A percentile compares a stretch with the other conserved stretches of the same genome.
These are phyloP conservation scores for Lycodopsis pacificus DNA, from an alignment of 2,797 vertebrate genomes.

Conservation along the genomic window DNA sequence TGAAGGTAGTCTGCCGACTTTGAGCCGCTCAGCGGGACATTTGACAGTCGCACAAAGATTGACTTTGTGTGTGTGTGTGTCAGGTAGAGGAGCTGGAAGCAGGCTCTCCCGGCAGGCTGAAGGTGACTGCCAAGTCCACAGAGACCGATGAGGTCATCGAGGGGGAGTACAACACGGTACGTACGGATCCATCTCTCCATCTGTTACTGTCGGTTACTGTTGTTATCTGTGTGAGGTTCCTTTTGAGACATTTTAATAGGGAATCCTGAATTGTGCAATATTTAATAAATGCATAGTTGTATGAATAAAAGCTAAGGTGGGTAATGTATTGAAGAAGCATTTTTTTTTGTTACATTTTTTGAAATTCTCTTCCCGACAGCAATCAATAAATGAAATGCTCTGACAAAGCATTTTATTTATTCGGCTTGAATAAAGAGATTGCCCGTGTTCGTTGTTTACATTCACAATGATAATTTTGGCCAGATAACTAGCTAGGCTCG, in stretches of 20 bases:
- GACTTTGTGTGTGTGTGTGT: neutral
- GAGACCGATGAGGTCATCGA: constrained; percentile 85
- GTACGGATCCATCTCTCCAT: constrained; percentile 43
- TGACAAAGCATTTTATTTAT: no score
- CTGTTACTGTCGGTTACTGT: no score
- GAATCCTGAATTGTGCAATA: neutral
- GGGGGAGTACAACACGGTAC: constrained; percentile 94
- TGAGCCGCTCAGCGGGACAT: neutral
- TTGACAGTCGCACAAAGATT: neutral
- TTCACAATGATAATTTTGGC: no score
- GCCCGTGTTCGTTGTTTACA: no score
- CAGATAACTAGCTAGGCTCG: no score
- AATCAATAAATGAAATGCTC: no score
- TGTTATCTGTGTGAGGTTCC: neutral
- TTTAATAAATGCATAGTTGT: neutral
- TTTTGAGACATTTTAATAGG: neutral
- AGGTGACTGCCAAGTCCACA: constrained; percentile 92
- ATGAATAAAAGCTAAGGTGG: no score
- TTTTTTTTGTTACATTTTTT: no score
- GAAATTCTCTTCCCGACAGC: no score
- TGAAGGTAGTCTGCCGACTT: neutral
- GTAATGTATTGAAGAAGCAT: no score
- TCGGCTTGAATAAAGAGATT: no score
- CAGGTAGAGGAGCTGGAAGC: constrained; percentile 93
- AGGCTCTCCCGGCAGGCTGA: constrained; percentile 91